Evolutionary conservation across 1,140 invertebrate genomes (phyloP).

Genomic region (Parasteatoda tepidariorum): DNA sequence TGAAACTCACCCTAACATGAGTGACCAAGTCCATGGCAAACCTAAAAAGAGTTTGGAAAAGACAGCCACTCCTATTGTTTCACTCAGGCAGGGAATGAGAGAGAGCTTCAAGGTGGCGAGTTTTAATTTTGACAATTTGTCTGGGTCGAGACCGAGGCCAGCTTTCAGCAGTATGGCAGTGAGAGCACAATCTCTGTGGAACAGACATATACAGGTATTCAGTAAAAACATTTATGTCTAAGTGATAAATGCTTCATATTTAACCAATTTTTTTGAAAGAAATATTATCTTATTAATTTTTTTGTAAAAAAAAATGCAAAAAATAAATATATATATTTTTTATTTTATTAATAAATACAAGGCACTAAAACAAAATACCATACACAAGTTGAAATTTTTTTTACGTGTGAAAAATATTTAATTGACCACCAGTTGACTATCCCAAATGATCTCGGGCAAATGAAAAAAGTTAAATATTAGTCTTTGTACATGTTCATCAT

Average conservation of each 20-base stretch:
- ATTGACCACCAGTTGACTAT: background rate
- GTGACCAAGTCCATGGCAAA: constrained; percentile 85
- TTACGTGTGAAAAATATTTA: no score
- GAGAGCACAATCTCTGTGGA: constrained; percentile 87
- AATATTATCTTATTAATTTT: background rate
- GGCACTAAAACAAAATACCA: no score
- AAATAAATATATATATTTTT: background rate
- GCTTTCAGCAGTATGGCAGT: constrained; percentile 93
- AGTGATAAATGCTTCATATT: constrained; percentile 69
- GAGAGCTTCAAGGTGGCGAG: constrained; percentile 85
- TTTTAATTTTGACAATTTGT: constrained; percentile 82
- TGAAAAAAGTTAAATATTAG: no score
- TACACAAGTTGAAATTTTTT: background rate
- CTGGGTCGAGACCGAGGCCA: constrained; percentile 90
- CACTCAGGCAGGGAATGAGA: constrained; percentile 85
- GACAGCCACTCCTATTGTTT: constrained; percentile 78
- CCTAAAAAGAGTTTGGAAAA: constrained; percentile 80
- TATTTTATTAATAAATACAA: no score
- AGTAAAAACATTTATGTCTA: constrained; percentile 75
- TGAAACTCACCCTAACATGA: constrained; percentile 88
- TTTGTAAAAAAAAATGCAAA: background rate
- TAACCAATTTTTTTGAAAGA: background rate
- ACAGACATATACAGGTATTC: constrained; percentile 73
- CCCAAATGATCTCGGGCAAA: no score
- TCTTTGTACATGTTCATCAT: background rate